Evolutionary conservation across 2,113 vertebrate species (phyloP).

Genomic region (Ochotona princeps): DNA sequence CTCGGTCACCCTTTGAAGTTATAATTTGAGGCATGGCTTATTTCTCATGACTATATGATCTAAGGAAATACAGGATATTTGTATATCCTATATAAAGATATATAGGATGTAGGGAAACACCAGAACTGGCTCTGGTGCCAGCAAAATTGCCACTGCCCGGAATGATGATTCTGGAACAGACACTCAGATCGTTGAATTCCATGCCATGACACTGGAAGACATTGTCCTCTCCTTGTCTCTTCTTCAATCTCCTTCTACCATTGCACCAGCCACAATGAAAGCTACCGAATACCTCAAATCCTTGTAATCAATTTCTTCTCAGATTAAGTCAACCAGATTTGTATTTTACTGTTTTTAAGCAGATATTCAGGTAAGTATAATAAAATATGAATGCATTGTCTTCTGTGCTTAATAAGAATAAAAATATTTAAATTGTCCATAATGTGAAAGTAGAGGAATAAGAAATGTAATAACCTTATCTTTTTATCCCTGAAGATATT

Average conservation of each 20-base stretch:
- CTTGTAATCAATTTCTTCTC: not conserved
- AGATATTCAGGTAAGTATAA: not conserved
- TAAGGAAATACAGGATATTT: no score
- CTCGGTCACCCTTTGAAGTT: not conserved
- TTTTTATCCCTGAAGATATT: not conserved
- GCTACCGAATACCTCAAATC: no score
- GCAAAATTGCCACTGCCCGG: not conserved
- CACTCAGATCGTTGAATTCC: no score
- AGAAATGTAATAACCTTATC: not conserved
- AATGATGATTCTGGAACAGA: not conserved
- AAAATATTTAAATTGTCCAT: not conserved
- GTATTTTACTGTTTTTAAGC: not conserved
- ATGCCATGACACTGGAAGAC: not conserved
- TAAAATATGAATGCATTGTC: not conserved
- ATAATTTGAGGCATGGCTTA: not conserved
- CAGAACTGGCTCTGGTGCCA: accelerated
- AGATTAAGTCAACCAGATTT: not conserved
- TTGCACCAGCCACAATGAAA: not conserved
- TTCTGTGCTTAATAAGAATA: not conserved
- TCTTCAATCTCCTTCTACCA: not conserved
- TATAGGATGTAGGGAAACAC: not conserved
- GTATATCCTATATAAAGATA: no score
- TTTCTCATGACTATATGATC: not conserved
- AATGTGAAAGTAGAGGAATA: not conserved
- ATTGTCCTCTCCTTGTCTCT: not conserved